A percentile compares a stretch with the other conserved stretches of the same genome.
phyloP scores from a whole-genome alignment of 2,797 vertebrate species.

The Lutjanus campechanus region DNA sequence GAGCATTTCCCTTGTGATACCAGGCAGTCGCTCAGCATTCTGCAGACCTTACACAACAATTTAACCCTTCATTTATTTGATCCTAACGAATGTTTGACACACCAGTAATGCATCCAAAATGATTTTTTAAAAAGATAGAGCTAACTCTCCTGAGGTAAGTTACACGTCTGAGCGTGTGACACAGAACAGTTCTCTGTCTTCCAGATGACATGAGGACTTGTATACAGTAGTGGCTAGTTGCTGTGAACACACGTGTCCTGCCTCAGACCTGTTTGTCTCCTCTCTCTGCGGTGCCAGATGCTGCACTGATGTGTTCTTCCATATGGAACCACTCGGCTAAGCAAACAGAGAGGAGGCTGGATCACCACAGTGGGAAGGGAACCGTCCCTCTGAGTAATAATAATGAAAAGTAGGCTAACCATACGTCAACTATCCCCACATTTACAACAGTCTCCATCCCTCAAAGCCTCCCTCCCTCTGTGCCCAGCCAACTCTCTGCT shows the following conservation, averaged over 20 bases:
- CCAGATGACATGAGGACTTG: slow-evolving; percentile 48
- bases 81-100: background rate
- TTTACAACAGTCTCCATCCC: slow-evolving; percentile 58
- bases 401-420: slow-evolving; percentile 81
- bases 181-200: slow-evolving; percentile 28
- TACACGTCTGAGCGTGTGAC: slow-evolving; percentile 25
- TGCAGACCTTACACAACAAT: slow-evolving; percentile 17
- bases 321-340: slow-evolving; percentile 88
- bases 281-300: slow-evolving; percentile 70
- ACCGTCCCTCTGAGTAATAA: slow-evolving; percentile 83
- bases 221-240: slow-evolving; percentile 64
- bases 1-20: slow-evolving; percentile 56
- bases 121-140: slow-evolving; percentile 2
- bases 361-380: slow-evolving; percentile 81
- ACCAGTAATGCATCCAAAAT: background rate
- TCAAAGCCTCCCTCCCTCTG: slow-evolving; percentile 40
- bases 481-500: slow-evolving; percentile 12
- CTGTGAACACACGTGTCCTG: slow-evolving; percentile 61
- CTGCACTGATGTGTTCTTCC: slow-evolving; percentile 76
- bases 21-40: slow-evolving; percentile 42
- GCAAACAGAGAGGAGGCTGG: slow-evolving; percentile 84
- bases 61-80: slow-evolving; percentile 44
- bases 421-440: slow-evolving; percentile 72
- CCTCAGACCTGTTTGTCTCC: slow-evolving; percentile 72
- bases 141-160: background rate